Evolutionary conservation across 1,140 invertebrate genomes (phyloP), one percentile per base, ranked within the genome.

Genomic region (Pogonus chalceus): DNA sequence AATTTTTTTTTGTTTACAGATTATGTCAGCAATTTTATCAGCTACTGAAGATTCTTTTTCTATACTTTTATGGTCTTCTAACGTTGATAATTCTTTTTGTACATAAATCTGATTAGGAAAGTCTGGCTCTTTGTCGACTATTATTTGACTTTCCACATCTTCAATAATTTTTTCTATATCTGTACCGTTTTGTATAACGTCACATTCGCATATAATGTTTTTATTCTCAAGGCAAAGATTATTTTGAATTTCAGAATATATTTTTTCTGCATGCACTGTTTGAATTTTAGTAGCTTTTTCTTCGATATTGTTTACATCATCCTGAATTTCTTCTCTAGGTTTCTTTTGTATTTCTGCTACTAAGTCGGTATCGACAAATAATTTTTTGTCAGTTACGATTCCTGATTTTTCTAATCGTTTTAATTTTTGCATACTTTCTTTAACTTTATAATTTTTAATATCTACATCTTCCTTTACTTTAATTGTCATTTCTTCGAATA

Each of bases 401-500:
- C 9, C n/a, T 35, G 9, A 4, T 31, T 31, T 4, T 43, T 43
- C 37, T 18, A 12, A 10, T 18, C 18, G 37, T 43, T 18, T 9
- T 18, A 4, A 4, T 16, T 18, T 9, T 18, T 43, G 37, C 18
- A 43, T 49, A 51, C 18, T 7, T 23, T 56, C 52, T 37, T 53
- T 54, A 47, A 57, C 60, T 21, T 53, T 16, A 43, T 47, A 31
- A 37, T 39, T 52, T 47, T 51, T 43, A 43, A 4, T 43, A 16
- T 43, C 18, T 9, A 43, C 37, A 43, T 52, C 50, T 57, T 68
- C 66, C 20, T 56, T 57, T 0, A 67, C 63, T 59, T 60, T 65
- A 3, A 60, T 65, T 22, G 65, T 67, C 23, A 69, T 49, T 62
- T 78, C 75, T 56, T 76, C 77, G 55, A 77, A 79, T 63, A 77